Percentiles rank a stretch among this genome's conserved stretches.
Conservation (phyloP, 2,797 vertebrate species). For the Acridotheres tristis region DNA sequence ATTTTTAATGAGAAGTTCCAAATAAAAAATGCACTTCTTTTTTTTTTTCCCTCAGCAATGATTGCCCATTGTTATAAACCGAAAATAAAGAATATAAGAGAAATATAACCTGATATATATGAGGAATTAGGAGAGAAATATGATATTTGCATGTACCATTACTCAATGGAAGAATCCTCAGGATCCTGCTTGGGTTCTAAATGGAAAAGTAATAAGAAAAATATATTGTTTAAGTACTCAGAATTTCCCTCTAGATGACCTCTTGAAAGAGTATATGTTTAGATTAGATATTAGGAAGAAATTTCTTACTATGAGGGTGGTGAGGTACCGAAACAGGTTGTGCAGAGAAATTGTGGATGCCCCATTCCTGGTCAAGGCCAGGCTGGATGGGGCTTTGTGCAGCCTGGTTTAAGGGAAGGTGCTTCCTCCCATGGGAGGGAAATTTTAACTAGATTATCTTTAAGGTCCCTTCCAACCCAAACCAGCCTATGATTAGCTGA, state of each 20-base stretch:
- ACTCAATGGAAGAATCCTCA: background rate
- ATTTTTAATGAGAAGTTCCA: background rate
- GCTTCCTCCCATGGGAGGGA: background rate
- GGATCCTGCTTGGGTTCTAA: background rate
- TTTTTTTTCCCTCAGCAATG: background rate
- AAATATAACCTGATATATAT: background rate
- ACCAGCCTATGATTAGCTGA: background rate
- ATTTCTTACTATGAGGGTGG: background rate
- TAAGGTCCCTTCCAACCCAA: background rate
- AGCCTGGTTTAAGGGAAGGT: background rate
- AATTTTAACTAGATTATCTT: background rate
- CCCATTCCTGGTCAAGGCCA: background rate
- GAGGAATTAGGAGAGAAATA: background rate
- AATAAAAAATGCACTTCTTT: background rate
- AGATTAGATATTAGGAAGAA: background rate
- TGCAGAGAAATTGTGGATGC: background rate
- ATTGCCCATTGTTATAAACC: background rate
- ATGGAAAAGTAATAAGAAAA: background rate
- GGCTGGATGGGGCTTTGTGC: background rate
- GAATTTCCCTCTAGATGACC: background rate
- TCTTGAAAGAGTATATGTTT: background rate
- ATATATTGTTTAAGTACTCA: background rate
- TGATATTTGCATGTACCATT: background rate
- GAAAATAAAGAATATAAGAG: constrained; percentile 1
- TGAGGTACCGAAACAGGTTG: background rate